Percentiles rank a stretch among this genome's conserved stretches.
Conservation (phyloP, 2,797 vertebrate genomes). For the Pagetopsis macropterus region DNA sequence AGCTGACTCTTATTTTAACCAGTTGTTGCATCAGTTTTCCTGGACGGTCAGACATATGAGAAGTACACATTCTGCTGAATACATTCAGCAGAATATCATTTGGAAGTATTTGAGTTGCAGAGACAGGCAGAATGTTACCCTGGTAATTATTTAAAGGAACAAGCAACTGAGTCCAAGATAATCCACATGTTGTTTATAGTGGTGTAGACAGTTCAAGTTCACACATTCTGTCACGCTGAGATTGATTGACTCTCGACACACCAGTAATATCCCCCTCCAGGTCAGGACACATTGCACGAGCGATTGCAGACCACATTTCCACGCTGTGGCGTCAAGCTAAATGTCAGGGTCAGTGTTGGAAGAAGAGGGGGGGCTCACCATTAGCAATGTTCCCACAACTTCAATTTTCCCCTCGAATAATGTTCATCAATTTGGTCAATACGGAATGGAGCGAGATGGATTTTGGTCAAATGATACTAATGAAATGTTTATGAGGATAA, state of each 20-base stretch:
- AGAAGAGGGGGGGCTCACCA: constrained; percentile 4
- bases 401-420: constrained; percentile 59
- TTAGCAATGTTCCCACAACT: constrained; percentile 38
- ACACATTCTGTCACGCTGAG: constrained; percentile 39
- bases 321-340: constrained; percentile 34
- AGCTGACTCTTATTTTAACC: constrained; percentile 24
- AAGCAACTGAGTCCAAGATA: constrained; percentile 29
- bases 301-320: constrained; percentile 50
- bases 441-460: constrained; percentile 49
- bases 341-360: constrained; percentile 64
- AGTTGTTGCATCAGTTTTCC: constrained; percentile 7
- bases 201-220: constrained; percentile 47
- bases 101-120: constrained; percentile 20
- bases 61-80: constrained; percentile 3
- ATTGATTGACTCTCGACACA: constrained; percentile 48
- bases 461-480: constrained; percentile 68
- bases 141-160: constrained; percentile 57
- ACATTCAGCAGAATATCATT: constrained; percentile 22
- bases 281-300: constrained; percentile 39
- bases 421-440: constrained; percentile 66
- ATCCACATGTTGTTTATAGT: constrained; percentile 38
- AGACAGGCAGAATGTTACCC: constrained; percentile 27
- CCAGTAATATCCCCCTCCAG: constrained; percentile 47
- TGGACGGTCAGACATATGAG: constrained; percentile 14
- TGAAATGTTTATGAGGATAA: constrained; percentile 73